Conservation (phyloP, 2,113 vertebrate species). For the Pantherophis guttatus region DNA sequence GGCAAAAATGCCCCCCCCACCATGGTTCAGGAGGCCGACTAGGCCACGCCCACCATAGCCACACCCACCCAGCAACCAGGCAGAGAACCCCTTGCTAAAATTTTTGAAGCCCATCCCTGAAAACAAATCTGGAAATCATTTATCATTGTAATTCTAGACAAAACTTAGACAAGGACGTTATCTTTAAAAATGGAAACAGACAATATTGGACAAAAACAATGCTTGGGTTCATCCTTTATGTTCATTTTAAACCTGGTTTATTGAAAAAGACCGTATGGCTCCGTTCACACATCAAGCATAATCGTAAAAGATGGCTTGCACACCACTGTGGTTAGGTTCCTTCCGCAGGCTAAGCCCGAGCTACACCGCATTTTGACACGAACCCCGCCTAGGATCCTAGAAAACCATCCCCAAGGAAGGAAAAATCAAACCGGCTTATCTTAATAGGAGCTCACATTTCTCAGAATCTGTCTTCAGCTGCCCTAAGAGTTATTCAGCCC, state of each 20-base stretch:
- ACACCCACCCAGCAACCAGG: too few species aligned
- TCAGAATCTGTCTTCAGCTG: slow-evolving; percentile 53
- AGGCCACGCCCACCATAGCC: too few species aligned
- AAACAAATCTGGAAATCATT: neutral
- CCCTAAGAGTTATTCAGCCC: slow-evolving; percentile 46
- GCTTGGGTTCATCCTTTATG: neutral
- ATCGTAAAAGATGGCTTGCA: neutral
- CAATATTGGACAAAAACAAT: neutral
- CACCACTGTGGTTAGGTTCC: neutral
- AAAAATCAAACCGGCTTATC: neutral
- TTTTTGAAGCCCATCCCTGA: neutral
- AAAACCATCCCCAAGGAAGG: neutral
- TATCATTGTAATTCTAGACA: neutral
- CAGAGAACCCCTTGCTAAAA: too few species aligned
- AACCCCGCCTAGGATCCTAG: neutral
- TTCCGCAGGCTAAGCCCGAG: neutral
- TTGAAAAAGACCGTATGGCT: neutral
- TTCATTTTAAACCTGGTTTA: neutral
- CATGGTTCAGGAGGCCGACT: too few species aligned
- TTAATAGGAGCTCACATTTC: slow-evolving; percentile 32
- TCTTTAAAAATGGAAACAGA: neutral
- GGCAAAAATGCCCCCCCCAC: too few species aligned
- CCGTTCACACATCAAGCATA: neutral
- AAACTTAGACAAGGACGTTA: neutral
- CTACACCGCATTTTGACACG: neutral